Evolutionary conservation across 2,797 vertebrate species (phyloP), one percentile per base, ranked within the genome.

Genomic region (Columba guinea): DNA sequence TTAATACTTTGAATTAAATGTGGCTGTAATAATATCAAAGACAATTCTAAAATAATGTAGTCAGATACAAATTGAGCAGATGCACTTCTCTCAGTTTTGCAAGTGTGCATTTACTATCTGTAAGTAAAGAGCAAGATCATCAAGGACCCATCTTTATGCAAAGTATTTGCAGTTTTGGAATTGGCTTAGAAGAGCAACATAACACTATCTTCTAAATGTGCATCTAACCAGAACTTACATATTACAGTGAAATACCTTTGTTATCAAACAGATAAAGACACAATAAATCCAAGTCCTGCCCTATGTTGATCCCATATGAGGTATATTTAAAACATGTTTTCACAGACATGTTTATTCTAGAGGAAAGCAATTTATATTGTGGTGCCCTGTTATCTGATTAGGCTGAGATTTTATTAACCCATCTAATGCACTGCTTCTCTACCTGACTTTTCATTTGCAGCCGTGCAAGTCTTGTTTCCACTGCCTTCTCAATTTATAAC

Each of bases 41-140:
- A 24, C 35, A 93, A 92, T 81, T 78, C 71, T 97, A 80, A 97
- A 96, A 93, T 96, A 96, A 96, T 87, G 73, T 87, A 90, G 64
- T 76, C 90, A 95, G 56, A 52, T 73, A 96, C 93, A 97, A 97
- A 97, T 90, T 95, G 80, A 90, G 83, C 79, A 74, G 94, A 91
- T 92, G n/a, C 79, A n/a, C 91, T 84, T 87, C 67, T 96, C 93
- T 81, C 90, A 88, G 48, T 58, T 96, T 96, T 96, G 81, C 86
- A 94, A 83, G 68, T 68, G 87, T 62, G 65, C 63, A 89, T 95
- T 96, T 97, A 56, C 55, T 96, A 88, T 67, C 64, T 62, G 81
- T 93, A 97, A 97, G 97, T 94, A 96, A 76, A 89, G 60, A 75
- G 24, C 58, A 96, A 58, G 88, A 92, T 93, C 90, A 93, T 70